Percentiles rank a stretch among this genome's conserved stretches.
Evolutionary conservation across 2,888 invertebrate species (phyloP).

Genomic region (Polyploca ridens): DNA sequence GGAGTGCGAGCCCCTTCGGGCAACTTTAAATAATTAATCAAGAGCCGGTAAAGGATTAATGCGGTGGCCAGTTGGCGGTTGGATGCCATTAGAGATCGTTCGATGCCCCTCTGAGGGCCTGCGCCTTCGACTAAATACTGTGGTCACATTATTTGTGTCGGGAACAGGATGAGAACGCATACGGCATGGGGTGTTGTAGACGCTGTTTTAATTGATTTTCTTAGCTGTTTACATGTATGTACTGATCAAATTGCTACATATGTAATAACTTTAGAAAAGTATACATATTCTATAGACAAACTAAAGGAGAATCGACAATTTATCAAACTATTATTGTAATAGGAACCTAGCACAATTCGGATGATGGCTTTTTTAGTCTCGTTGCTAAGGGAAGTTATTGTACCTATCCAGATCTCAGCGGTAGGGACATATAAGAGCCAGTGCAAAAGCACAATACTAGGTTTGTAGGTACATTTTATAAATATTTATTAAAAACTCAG

Average conservation of each 20-base stretch:
- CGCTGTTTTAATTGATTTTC: conserved; percentile 46
- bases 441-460: not conserved
- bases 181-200: conserved; percentile 44
- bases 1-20: conserved; percentile 56
- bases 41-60: conserved; percentile 82
- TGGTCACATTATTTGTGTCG: conserved; percentile 73
- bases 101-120: conserved; percentile 58
- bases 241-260: not conserved
- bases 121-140: conserved; percentile 69
- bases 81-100: conserved; percentile 80
- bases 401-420: not conserved
- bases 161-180: conserved; percentile 44
- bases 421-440: not conserved
- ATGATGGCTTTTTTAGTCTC: not conserved
- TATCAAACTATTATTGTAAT: too few relatives aligned
- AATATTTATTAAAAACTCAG: conserved; percentile 31
- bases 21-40: conserved; percentile 83
- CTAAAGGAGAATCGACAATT: too few relatives aligned
- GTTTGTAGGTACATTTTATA: conserved; percentile 18
- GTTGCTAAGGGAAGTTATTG: too few relatives aligned
- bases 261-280: too few relatives aligned
- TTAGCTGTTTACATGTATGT: conserved; percentile 14
- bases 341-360: not conserved
- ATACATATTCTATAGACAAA: too few relatives aligned
- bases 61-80: conserved; percentile 82